Percentiles rank a stretch among this genome's conserved stretches.
phyloP scores from a whole-genome alignment of 2,888 invertebrate genomes.

The Drosophila subquinaria region DNA sequence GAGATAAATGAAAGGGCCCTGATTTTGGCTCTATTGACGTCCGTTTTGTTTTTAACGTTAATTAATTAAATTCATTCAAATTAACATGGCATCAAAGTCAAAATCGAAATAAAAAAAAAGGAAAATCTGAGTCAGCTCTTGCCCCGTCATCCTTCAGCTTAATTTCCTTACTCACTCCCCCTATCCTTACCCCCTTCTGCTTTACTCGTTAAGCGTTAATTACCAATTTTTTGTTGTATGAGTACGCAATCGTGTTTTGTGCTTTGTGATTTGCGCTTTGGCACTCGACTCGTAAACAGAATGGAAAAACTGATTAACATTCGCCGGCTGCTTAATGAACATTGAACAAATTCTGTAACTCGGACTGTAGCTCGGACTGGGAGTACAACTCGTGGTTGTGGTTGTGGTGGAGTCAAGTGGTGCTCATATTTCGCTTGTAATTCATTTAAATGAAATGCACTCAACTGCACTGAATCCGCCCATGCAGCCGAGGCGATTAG shows the following conservation, averaged over 20 bases:
- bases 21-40: constrained; percentile 64
- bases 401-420: constrained; percentile 25
- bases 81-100: constrained; percentile 64
- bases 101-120: constrained; percentile 11
- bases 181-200: neutral
- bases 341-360: constrained; percentile 18
- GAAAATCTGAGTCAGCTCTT: constrained; percentile 9
- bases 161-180: neutral
- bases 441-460: constrained; percentile 81
- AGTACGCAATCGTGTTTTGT: constrained; percentile 45
- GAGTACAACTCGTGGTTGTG: neutral
- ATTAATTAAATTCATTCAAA: constrained; percentile 83
- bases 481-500: constrained; percentile 51
- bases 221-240: constrained; percentile 52
- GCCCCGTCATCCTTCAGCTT: constrained; percentile 7
- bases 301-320: constrained; percentile 71
- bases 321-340: constrained; percentile 59
- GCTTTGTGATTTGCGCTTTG: constrained; percentile 69
- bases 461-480: constrained; percentile 69
- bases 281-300: constrained; percentile 38
- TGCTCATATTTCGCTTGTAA: constrained; percentile 76
- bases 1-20: neutral
- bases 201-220: constrained; percentile 53
- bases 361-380: neutral
- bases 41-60: constrained; percentile 77